A percentile compares a stretch with the other conserved stretches of the same genome.
Evolutionary conservation across 2,888 invertebrate genomes (phyloP).

Genomic region (Elegia similella): DNA sequence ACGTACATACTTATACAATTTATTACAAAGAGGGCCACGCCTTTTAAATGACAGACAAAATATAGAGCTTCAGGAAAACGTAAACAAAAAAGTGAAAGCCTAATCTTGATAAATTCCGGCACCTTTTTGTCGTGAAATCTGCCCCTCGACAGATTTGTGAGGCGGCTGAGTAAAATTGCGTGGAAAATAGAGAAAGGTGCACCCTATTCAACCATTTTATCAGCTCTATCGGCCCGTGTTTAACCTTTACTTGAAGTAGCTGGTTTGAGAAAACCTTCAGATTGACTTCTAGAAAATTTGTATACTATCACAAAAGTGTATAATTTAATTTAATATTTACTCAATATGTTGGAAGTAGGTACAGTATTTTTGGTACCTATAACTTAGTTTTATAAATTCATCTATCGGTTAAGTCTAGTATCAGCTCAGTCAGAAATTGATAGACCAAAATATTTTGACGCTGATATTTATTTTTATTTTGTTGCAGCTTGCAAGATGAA

Average conservation of each 20-base stretch:
- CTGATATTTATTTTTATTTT: conserved; percentile 21
- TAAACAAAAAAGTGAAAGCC: not conserved
- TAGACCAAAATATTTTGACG: not conserved
- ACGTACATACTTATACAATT: conserved; percentile 32
- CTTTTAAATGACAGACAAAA: not conserved
- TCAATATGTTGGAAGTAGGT: too few relatives aligned
- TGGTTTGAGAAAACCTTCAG: not conserved
- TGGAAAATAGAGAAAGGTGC: conserved; percentile 23
- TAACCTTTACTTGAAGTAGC: not conserved
- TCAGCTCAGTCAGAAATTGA: too few relatives aligned
- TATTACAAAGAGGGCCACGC: conserved; percentile 39
- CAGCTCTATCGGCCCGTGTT: not conserved
- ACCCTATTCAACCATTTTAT: conserved; percentile 9
- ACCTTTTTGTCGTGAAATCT: conserved; percentile 1
- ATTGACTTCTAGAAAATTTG: not conserved
- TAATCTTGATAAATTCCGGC: conserved; percentile 11
- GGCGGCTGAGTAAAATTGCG: conserved; percentile 22
- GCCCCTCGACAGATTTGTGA: conserved; percentile 3
- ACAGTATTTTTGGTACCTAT: too few relatives aligned
- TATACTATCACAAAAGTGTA: not conserved
- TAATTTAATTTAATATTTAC: too few relatives aligned
- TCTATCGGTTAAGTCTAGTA: too few relatives aligned
- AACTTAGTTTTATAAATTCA: too few relatives aligned
- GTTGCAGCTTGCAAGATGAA: conserved; percentile 51
- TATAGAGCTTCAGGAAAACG: not conserved